Evolutionary conservation across 2,888 invertebrate genomes (phyloP).

Genomic region (Diploptera punctata): DNA sequence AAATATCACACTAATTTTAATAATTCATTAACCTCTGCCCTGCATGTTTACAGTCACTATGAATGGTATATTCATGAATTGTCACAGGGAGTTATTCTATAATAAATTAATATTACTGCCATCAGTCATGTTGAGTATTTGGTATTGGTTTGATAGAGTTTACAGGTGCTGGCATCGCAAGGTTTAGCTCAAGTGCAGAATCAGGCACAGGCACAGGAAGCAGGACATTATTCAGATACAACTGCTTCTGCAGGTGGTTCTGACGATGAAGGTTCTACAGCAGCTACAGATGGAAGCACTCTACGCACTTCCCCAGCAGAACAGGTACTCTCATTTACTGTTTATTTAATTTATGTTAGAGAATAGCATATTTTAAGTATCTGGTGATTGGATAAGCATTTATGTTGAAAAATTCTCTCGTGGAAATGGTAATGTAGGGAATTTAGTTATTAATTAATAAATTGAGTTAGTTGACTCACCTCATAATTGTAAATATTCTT

Average conservation of each 20-base stretch:
- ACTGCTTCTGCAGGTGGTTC: constrained; percentile 88
- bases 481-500: no score
- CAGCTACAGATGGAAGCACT: constrained; percentile 93
- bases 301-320: constrained; percentile 85
- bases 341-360: constrained; percentile 3
- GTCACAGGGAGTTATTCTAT: no score
- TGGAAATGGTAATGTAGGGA: background rate
- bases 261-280: constrained; percentile 95
- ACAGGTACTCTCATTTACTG: constrained; percentile 53
- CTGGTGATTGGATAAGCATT: no score
- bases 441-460: background rate
- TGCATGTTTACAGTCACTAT: no score
- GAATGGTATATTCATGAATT: no score
- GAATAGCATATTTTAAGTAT: no score
- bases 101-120: no score
- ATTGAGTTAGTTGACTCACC: background rate
- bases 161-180: constrained; percentile 55
- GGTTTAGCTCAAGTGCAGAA: constrained; percentile 51
- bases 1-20: no score
- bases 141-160: constrained; percentile 5
- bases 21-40: no score
- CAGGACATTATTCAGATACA: constrained; percentile 77
- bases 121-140: no score
- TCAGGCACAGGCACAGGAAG: constrained; percentile 54
- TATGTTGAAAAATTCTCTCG: no score